These are phyloP conservation scores for Menidia beryllina DNA, from an alignment of 2,113 vertebrate genomes.

Conservation along the genomic window DNA sequence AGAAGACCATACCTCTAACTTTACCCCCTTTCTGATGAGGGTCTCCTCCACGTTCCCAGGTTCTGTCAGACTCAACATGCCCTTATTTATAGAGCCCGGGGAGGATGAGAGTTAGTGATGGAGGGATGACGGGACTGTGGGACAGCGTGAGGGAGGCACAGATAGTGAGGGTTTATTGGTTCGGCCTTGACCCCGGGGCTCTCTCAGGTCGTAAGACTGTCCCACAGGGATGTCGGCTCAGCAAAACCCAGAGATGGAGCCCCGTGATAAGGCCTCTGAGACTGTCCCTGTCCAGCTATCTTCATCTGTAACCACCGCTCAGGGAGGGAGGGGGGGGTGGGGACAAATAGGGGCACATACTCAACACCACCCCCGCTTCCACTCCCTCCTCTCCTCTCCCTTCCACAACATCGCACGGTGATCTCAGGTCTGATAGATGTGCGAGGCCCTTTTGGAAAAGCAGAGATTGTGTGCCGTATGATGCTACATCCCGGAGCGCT, in stretches of 20 bases:
- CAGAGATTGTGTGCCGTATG: conserved; percentile 59
- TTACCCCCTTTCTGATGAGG: conserved; percentile 26
- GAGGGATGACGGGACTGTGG: conserved; percentile 30
- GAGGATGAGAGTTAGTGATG: conserved; percentile 23
- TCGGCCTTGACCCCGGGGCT: conserved; percentile 59
- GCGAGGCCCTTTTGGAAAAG: conserved; percentile 47
- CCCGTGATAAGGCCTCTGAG: conserved; percentile 52
- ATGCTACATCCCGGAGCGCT: conserved; percentile 50
- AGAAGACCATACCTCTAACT: conserved; percentile 36
- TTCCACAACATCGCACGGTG: conserved; percentile 36
- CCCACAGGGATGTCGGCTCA: conserved; percentile 39
- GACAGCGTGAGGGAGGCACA: conserved; percentile 40
- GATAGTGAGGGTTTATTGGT: conserved; percentile 70
- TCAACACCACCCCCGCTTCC: neutral
- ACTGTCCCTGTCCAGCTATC: conserved; percentile 32
- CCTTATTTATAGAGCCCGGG: conserved; percentile 69
- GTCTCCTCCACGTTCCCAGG: conserved; percentile 37
- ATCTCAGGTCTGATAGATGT: conserved; percentile 65
- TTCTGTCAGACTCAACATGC: conserved; percentile 74
- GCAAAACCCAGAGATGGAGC: conserved; percentile 53
- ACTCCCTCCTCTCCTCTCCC: conserved; percentile 37
- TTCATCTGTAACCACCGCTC: conserved; percentile 38
- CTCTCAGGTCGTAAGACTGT: conserved; percentile 53
- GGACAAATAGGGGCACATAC: conserved; percentile 14
- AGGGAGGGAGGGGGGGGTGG: no score